A percentile compares a stretch with the other conserved stretches of the same genome.
Evolutionary conservation across 2,113 vertebrate species (phyloP).

Genomic region (Tapirus terrestris): DNA sequence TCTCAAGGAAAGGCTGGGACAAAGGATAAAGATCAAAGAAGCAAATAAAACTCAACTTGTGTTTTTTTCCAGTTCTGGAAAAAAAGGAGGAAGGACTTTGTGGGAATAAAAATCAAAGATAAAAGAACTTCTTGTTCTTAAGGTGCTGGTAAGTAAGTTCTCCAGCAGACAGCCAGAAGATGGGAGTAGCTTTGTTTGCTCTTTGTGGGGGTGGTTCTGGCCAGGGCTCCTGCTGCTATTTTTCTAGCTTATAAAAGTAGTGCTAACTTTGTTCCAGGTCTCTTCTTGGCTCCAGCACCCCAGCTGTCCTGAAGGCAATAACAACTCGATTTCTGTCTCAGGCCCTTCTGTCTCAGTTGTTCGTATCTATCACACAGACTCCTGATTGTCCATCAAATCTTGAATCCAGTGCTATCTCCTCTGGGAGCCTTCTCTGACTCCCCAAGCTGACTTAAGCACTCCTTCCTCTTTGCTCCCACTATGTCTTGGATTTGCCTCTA

Average conservation of each 20-base stretch:
- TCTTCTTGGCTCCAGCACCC: conserved; percentile 62
- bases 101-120: conserved; percentile 62
- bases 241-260: conserved; percentile 79
- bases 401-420: not conserved
- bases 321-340: conserved; percentile 17
- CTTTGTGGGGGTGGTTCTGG: conserved; percentile 72
- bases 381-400: not conserved
- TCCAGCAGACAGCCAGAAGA: conserved; percentile 60
- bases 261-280: conserved; percentile 72
- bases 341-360: not conserved
- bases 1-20: not conserved
- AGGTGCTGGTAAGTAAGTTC: conserved; percentile 62
- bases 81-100: conserved; percentile 44
- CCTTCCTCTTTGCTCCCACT: not conserved
- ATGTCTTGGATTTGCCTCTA: not conserved
- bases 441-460: not conserved
- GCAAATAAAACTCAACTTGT: not conserved
- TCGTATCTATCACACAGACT: not conserved
- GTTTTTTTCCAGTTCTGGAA: conserved; percentile 57
- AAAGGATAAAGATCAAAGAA: conserved; percentile 41
- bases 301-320: conserved; percentile 57
- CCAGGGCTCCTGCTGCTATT: conserved; percentile 70
- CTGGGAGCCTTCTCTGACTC: not conserved
- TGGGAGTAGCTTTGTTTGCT: conserved; percentile 72
- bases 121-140: conserved; percentile 69